Evolutionary conservation across 2,888 invertebrate genomes (phyloP).

Genomic region (Diloba caeruleocephala): DNA sequence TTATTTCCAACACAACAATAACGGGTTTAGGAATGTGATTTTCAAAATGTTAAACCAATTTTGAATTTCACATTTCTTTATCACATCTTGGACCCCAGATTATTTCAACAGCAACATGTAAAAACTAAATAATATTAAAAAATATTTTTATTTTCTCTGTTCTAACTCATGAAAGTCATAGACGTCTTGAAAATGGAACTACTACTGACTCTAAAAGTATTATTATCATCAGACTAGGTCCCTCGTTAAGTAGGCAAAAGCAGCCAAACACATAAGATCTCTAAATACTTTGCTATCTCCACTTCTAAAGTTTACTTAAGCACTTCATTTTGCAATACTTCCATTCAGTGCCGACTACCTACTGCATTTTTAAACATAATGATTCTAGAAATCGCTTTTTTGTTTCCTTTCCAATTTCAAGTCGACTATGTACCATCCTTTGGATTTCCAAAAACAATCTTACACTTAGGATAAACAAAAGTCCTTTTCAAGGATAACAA

Average conservation of each 20-base stretch:
- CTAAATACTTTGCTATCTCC: constrained; percentile 38
- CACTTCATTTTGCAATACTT: constrained; percentile 21
- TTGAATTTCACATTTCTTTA: constrained; percentile 68
- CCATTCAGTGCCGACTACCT: constrained; percentile 25
- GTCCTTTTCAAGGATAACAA: constrained; percentile 87
- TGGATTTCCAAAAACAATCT: constrained; percentile 70
- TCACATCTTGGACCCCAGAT: constrained; percentile 84
- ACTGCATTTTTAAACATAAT: constrained; percentile 26
- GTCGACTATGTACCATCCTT: constrained; percentile 41
- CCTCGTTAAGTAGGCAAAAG: constrained; percentile 47
- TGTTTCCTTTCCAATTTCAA: constrained; percentile 39
- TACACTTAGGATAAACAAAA: constrained; percentile 79
- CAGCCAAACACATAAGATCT: constrained; percentile 45
- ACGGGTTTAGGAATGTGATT: constrained; percentile 55
- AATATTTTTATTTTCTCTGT: constrained; percentile 75
- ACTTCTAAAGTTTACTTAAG: constrained; percentile 33
- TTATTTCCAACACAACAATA: constrained; percentile 53
- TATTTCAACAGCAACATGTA: constrained; percentile 79
- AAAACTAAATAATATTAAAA: constrained; percentile 81
- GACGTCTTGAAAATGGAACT: constrained; percentile 42
- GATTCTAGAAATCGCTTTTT: constrained; percentile 42
- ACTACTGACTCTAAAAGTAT: constrained; percentile 50
- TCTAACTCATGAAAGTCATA: constrained; percentile 57
- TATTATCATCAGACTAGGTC: constrained; percentile 56
- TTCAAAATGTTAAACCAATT: constrained; percentile 53